phyloP scores from a whole-genome alignment of 2,113 vertebrate species.

The Empidonax traillii region DNA sequence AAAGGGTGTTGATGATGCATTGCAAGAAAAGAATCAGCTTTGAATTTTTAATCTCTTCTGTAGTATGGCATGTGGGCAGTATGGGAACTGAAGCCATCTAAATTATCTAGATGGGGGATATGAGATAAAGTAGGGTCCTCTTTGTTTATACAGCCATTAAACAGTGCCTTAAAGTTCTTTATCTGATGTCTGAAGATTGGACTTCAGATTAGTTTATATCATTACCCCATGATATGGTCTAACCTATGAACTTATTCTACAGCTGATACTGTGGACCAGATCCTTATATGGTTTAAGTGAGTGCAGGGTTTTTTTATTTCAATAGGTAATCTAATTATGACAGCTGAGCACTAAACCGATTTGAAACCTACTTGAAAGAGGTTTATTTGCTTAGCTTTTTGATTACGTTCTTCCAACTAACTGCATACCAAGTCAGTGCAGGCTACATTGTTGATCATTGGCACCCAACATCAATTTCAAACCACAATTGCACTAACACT shows the following conservation, averaged over 20 bases:
- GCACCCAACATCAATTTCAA: neutral
- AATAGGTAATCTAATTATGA: slow-evolving; percentile 6
- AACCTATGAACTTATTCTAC: slow-evolving; percentile 41
- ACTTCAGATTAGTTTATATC: slow-evolving; percentile 23
- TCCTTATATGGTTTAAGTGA: neutral
- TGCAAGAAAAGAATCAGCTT: neutral
- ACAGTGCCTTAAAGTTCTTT: slow-evolving; percentile 49
- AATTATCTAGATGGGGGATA: neutral
- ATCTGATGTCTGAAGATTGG: slow-evolving; percentile 58
- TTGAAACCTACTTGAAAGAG: neutral
- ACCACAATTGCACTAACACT: neutral
- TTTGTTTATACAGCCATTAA: slow-evolving; percentile 54
- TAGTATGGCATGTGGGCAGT: neutral
- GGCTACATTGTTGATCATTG: neutral
- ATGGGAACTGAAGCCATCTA: slow-evolving; percentile 29
- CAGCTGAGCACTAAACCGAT: neutral
- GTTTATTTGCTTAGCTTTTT: neutral
- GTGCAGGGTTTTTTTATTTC: neutral
- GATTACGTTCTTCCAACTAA: neutral
- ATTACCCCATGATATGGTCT: slow-evolving; percentile 10
- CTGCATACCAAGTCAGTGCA: neutral
- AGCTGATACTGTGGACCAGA: neutral
- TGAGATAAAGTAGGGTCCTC: slow-evolving; percentile 34
- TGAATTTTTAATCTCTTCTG: slow-evolving; percentile 24
- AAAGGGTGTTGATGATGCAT: neutral